Conservation (phyloP, 2,113 vertebrate genomes). For the Eudyptes chrysolophus region DNA sequence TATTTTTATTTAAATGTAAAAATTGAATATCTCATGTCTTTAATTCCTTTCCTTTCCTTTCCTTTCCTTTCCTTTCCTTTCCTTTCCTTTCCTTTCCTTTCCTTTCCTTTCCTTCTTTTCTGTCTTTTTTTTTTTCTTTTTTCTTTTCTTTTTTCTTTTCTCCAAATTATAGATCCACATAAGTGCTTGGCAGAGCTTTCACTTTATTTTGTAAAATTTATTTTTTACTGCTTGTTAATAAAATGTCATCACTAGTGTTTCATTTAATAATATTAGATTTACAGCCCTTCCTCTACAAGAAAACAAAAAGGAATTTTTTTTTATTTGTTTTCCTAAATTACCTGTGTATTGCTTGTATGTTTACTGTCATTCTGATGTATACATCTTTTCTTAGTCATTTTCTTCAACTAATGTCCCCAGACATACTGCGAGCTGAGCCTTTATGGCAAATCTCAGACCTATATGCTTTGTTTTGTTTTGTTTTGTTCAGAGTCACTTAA, state of each 20-base stretch:
- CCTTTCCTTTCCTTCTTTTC: too few species aligned
- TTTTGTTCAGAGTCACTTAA: not conserved
- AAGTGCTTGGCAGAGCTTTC: not conserved
- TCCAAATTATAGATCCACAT: not conserved
- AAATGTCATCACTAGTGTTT: not conserved
- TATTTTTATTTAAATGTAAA: not conserved
- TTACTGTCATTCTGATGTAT: not conserved
- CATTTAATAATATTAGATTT: not conserved
- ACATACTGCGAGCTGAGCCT: not conserved
- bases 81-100: too few species aligned
- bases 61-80: too few species aligned
- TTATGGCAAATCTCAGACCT: not conserved
- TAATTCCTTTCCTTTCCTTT: not conserved
- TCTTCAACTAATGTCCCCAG: not conserved
- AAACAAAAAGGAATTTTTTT: not conserved
- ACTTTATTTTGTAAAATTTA: not conserved
- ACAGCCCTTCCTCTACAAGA: not conserved
- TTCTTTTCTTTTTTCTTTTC: rapidly evolving
- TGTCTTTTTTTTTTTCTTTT: too few species aligned
- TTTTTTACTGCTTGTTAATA: not conserved
- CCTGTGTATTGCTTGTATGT: not conserved
- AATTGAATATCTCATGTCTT: not conserved
- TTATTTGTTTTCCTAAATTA: not conserved
- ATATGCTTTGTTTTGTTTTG: not conserved
- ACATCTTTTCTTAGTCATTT: not conserved